Evolutionary conservation across 2,888 invertebrate species (phyloP), one percentile per base, ranked within the genome.

Genomic region (Tanytarsus gracilentus): DNA sequence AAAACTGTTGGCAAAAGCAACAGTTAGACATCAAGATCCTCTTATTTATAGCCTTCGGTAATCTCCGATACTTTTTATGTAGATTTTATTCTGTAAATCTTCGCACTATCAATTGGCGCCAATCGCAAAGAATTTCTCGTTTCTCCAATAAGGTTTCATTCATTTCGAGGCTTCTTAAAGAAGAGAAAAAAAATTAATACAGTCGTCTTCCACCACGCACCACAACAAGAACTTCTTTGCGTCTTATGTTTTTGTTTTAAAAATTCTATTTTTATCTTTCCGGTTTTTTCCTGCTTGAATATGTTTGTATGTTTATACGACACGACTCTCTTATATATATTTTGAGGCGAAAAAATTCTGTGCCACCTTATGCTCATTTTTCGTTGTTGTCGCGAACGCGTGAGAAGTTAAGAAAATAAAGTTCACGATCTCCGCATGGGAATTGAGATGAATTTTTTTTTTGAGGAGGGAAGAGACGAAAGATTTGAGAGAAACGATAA

Each of bases 261-360:
- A 18, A 50, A 60, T 16, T 60, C 60, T 60, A 60, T 60, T 60
- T 60, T 60, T 60, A 60, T 60, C 49, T 36, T 50, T 49, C 60
- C 60, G 60, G 60, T 60, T 60, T 50, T 50, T 50, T 26, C 18
- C 18, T 9, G 44, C 9, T 9, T 23, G 23, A 44, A 44, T 16
- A 44, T 11, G 11, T 44, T 8, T 18, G 21, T 44, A 21, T 21
- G 40, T 18, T 16, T 40, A 21, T 44, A n/a, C n/a, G n/a, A n/a
- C n/a, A n/a, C n/a, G n/a, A n/a, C n/a, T n/a, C n/a, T n/a, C n/a
- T n/a, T n/a, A 11, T 44, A 21, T 44, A 50, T 50, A 50, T 50
- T n/a, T n/a, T n/a, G n/a, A n/a, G 14, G 26, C 25, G 27, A 50
- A 27, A 44, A 44, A 44, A 44, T 23, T 18, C 11, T 44, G 44